A percentile compares a stretch with the other conserved stretches of the same genome.
phyloP scores from a whole-genome alignment of 2,888 invertebrate species.

The Liopterus haemorrhoidalis region DNA sequence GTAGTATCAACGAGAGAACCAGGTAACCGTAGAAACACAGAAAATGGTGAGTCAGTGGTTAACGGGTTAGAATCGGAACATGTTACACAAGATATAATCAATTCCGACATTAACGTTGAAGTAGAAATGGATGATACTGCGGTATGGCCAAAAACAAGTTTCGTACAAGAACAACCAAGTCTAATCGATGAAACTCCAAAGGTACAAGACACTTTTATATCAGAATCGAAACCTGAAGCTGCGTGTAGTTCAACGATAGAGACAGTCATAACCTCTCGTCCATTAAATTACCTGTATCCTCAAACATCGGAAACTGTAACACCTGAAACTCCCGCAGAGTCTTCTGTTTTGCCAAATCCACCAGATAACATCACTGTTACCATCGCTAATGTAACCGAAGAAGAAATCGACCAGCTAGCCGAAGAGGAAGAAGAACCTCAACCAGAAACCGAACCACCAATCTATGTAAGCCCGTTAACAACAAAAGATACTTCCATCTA shows the following conservation, averaged over 20 bases:
- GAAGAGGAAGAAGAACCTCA: conserved; percentile 20
- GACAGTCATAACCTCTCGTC: conserved; percentile 34
- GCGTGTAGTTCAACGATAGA: conserved; percentile 28
- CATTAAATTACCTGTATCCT: conserved; percentile 12
- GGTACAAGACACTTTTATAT: conserved; percentile 23
- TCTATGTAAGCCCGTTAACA: conserved; percentile 7
- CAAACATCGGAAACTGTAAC: conserved; percentile 5
- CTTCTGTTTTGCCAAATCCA: conserved; percentile 25
- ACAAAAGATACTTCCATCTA: conserved; percentile 12
- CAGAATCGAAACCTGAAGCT: conserved; percentile 24
- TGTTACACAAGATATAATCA: conserved; percentile 46
- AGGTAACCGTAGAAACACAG: conserved; percentile 58
- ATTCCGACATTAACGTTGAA: conserved; percentile 52
- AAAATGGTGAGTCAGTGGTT: conserved; percentile 61
- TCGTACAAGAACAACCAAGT: conserved; percentile 44
- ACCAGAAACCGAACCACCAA: conserved; percentile 14
- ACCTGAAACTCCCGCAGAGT: conserved; percentile 10
- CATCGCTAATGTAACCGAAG: conserved; percentile 14
- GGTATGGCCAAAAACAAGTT: conserved; percentile 34
- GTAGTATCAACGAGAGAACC: conserved; percentile 75
- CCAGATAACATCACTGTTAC: conserved; percentile 8
- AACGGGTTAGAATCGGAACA: conserved; percentile 57
- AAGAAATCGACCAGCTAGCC: conserved; percentile 20
- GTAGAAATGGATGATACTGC: conserved; percentile 52
- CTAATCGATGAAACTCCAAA: conserved; percentile 22